phyloP scores from a whole-genome alignment of 2,113 vertebrate genomes.

The Oreocharis arfaki region DNA sequence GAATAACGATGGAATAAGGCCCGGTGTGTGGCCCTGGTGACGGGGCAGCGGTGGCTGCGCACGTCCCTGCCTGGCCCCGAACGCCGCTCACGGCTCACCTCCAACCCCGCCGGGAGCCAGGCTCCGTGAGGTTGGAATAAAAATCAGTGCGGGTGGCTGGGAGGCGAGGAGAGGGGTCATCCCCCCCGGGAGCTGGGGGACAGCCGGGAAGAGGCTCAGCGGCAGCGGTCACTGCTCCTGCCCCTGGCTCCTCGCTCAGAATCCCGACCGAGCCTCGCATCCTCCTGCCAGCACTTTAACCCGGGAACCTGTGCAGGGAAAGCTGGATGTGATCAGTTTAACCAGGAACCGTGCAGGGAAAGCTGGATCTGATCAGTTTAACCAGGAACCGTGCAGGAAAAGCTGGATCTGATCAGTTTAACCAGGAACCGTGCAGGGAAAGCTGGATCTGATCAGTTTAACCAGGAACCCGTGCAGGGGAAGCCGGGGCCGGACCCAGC shows the following conservation, averaged over 20 bases:
- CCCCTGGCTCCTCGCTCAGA: not conserved
- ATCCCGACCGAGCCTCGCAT: not conserved
- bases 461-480: not conserved
- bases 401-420: not conserved
- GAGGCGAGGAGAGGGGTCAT: not conserved
- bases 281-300: not conserved
- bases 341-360: not conserved
- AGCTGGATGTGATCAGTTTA: not conserved
- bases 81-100: conserved; percentile 1
- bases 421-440: fast-evolving
- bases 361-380: not conserved
- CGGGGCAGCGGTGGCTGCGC: fast-evolving
- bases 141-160: not conserved
- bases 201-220: not conserved
- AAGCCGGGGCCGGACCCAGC: not conserved
- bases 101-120: not conserved
- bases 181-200: not conserved
- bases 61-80: not conserved
- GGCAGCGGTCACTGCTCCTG: not conserved
- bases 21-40: not conserved
- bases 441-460: not conserved
- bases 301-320: not conserved
- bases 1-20: not conserved
- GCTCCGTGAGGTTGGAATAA: conserved; percentile 1
- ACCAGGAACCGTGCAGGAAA: not conserved